These are phyloP conservation scores for Willisornis vidua DNA, from an alignment of 2,113 vertebrate species.

Conservation along the genomic window DNA sequence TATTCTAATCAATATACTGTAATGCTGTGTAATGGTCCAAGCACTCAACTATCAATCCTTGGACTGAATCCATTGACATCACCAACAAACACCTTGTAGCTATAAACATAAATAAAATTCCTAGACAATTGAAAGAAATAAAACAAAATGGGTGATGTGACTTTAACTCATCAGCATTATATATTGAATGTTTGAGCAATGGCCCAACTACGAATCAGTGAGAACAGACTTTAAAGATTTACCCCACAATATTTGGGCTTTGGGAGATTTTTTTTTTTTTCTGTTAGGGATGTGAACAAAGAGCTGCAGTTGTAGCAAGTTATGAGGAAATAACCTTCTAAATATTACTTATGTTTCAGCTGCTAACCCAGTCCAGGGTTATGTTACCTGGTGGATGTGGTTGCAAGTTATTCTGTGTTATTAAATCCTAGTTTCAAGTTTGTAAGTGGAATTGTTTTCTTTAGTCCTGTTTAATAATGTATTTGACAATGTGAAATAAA, in stretches of 20 bases:
- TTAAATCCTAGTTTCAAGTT: neutral
- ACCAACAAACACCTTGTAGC: neutral
- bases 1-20: constrained; percentile 13
- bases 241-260: neutral
- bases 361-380: neutral
- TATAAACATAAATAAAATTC: constrained; percentile 33
- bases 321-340: neutral
- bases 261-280: neutral
- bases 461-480: neutral
- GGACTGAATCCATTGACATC: neutral
- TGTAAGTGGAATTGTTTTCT: neutral
- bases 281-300: neutral
- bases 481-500: neutral
- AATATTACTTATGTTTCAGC: neutral
- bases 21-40: neutral
- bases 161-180: constrained; percentile 22
- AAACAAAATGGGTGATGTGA: constrained; percentile 1
- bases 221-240: neutral
- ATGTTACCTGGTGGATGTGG: neutral
- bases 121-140: neutral
- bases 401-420: neutral
- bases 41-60: neutral
- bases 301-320: neutral
- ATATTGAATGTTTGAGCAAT: neutral
- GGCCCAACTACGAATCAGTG: neutral